Conservation (phyloP, 2,888 invertebrate species). For the Lissonota sp. region DNA sequence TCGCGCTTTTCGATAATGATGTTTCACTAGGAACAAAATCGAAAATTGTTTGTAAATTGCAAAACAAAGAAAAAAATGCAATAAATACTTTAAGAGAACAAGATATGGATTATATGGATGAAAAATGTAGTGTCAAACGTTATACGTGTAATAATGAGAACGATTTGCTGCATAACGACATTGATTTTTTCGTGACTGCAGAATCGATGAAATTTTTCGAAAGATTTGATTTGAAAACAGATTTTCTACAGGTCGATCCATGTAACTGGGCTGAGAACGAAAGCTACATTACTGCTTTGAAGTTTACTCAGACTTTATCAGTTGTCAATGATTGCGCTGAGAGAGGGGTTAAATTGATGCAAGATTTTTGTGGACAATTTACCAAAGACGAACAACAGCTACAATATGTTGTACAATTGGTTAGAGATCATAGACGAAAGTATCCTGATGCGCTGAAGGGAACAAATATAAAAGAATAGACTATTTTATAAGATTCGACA, state of each 20-base stretch:
- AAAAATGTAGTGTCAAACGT: slow-evolving; percentile 5
- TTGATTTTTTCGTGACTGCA: slow-evolving; percentile 40
- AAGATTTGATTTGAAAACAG: slow-evolving; percentile 35
- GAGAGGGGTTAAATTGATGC: too few species aligned
- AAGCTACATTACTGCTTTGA: too few species aligned
- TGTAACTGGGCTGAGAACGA: too few species aligned
- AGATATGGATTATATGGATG: slow-evolving; percentile 4
- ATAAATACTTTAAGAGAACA: not conserved
- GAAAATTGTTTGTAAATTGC: slow-evolving; percentile 19
- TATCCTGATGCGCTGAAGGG: too few species aligned
- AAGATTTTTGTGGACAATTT: slow-evolving; percentile 33
- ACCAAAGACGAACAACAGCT: slow-evolving; percentile 41
- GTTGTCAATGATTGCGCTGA: too few species aligned
- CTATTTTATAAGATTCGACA: too few species aligned
- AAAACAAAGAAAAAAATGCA: not conserved
- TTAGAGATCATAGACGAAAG: slow-evolving; percentile 6
- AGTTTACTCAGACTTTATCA: too few species aligned
- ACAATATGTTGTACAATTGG: slow-evolving; percentile 41
- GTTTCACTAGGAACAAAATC: slow-evolving; percentile 17
- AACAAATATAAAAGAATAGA: too few species aligned
- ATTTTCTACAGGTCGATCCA: slow-evolving; percentile 36
- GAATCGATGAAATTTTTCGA: slow-evolving; percentile 24
- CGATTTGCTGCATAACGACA: too few species aligned
- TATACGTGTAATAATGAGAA: not conserved
- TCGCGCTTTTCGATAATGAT: slow-evolving; percentile 27